Base-by-base conservation (phyloP, 2,113 vertebrate species). In the Oceanodroma tethys region DNA sequence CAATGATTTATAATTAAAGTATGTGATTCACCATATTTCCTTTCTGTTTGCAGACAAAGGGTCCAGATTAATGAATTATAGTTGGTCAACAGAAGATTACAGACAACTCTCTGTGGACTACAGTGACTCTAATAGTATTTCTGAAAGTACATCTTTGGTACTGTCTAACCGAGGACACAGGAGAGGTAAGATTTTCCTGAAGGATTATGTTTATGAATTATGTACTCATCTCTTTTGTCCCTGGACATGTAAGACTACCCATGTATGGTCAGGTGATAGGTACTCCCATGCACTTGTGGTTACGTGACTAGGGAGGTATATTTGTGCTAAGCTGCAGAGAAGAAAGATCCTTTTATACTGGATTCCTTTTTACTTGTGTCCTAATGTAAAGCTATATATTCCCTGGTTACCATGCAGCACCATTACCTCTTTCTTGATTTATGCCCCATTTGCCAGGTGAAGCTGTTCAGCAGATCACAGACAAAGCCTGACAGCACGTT, bases 91-190 rank as follows among this genome's bases (percentile, higher is more conserved):
- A 50, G 97, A 97, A 85, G 97, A 97, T 90, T 97, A 97, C 66
- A 94, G 91, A 70, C 93, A 97, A 43, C 62, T 96, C 4, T 87
- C 95, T 63, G 91, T 73, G 38, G 97, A 97, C 62, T 95, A 90
- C 36, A 97, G 97, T 80, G 96, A 97, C 74, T 97, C 95, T 30
- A 97, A 96, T 3, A 96, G 97, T 72, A 95, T 97, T 91, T 95
- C 97, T 73, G 97, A 97, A 93, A 97, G 94, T 43, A 82, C 94
- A 0, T 97, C 97, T 88, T 91, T 97, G 78, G 93, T 90, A 70
- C 50, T 97, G 29, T 95, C 97, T 30, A 96, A 95, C 81, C 71
- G 7, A 81, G 97, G 93, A 85, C 84, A 91, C 2, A 91, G 70
- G 47, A 96, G 50, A 90, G 96, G 96, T 97, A 93, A 53, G 48